These are phyloP conservation scores for Sphinx pinastri DNA, from an alignment of 2,888 invertebrate species.

Conservation along the genomic window DNA sequence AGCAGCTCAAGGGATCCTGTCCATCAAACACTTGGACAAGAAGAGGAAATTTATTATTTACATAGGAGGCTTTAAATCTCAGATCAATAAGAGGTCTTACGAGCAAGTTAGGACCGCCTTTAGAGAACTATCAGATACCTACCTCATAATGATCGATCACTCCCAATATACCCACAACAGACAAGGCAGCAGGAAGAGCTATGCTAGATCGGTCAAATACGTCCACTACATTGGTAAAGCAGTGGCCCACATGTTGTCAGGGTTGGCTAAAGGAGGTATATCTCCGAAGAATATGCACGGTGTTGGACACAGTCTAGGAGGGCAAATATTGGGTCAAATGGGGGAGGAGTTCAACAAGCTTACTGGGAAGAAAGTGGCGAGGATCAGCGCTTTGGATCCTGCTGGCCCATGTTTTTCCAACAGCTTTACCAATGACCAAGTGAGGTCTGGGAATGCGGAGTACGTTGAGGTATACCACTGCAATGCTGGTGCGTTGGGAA, in stretches of 20 bases:
- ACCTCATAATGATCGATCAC: constrained; percentile 75
- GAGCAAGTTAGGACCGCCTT: constrained; percentile 66
- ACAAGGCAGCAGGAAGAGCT: constrained; percentile 64
- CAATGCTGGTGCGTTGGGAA: constrained; percentile 81
- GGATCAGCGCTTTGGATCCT: constrained; percentile 73
- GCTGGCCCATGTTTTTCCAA: constrained; percentile 77
- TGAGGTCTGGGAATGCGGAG: constrained; percentile 81
- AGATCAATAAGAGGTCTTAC: constrained; percentile 67
- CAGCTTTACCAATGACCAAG: constrained; percentile 67
- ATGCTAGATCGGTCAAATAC: constrained; percentile 70
- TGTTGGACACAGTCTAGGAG: constrained; percentile 74
- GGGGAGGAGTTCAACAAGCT: constrained; percentile 59
- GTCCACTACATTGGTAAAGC: constrained; percentile 72
- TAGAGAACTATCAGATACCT: constrained; percentile 63
- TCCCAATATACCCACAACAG: constrained; percentile 70
- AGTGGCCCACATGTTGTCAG: constrained; percentile 59
- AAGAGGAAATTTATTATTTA: constrained; percentile 64
- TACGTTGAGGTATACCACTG: constrained; percentile 86
- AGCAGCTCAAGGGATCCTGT: constrained; percentile 64
- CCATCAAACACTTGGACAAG: constrained; percentile 55
- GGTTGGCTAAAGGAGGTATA: constrained; percentile 57
- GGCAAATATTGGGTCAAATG: constrained; percentile 68
- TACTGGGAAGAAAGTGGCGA: constrained; percentile 60
- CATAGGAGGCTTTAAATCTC: constrained; percentile 70
- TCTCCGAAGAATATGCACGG: constrained; percentile 66